A percentile compares a stretch with the other conserved stretches of the same genome.
phyloP scores from a whole-genome alignment of 2,888 invertebrate genomes.

The Alloscopus bannaensis region DNA sequence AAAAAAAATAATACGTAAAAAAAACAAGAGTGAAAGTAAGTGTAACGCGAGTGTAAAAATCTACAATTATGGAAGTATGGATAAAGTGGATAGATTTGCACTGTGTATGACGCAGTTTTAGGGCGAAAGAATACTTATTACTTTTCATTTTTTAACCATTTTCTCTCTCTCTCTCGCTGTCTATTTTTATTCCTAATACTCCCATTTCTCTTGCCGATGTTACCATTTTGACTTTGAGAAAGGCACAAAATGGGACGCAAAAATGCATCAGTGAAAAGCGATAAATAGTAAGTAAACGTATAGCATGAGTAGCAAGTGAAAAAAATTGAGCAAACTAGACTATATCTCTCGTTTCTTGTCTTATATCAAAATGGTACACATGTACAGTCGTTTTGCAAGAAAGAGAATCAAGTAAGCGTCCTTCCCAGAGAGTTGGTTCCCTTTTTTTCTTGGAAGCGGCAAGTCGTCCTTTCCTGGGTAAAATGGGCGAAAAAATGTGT shows the following conservation, averaged over 20 bases:
- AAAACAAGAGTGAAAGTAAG: too few species aligned
- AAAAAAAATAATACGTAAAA: too few species aligned
- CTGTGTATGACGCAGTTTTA: constrained; percentile 7
- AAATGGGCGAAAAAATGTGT: constrained; percentile 6
- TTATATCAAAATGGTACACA: too few species aligned
- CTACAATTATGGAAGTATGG: too few species aligned
- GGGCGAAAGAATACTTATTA: constrained; percentile 21
- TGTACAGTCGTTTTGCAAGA: not conserved
- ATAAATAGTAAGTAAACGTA: constrained; percentile 17
- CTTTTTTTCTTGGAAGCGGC: not conserved
- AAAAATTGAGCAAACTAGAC: too few species aligned
- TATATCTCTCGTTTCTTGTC: too few species aligned
- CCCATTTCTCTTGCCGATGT: not conserved
- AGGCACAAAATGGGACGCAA: constrained; percentile 7
- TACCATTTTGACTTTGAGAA: constrained; percentile 20
- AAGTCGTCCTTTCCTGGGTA: too few species aligned
- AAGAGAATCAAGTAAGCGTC: constrained; percentile 13
- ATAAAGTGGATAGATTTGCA: constrained; percentile 6
- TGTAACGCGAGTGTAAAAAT: too few species aligned
- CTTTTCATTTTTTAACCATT: constrained; percentile 47
- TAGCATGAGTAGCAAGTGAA: not conserved
- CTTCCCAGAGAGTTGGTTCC: not conserved
- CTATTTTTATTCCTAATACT: too few species aligned
- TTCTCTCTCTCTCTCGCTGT: constrained; percentile 13
- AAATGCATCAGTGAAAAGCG: constrained; percentile 19